Evolutionary conservation across 2,888 invertebrate species (phyloP).

Genomic region (Rhamnusium bicolor): DNA sequence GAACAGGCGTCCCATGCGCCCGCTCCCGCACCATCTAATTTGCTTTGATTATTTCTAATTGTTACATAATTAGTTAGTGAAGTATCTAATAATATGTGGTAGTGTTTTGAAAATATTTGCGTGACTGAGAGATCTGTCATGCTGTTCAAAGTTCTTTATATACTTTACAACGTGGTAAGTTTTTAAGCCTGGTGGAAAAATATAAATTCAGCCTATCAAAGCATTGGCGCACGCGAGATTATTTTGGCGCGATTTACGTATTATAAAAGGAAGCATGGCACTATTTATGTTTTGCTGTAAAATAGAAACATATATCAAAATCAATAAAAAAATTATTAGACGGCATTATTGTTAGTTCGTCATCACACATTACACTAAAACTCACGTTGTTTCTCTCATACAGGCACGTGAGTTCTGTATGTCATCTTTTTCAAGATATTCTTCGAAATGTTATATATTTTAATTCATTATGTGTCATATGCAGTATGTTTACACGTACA

Average conservation of each 20-base stretch:
- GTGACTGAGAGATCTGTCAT: slow-evolving; percentile 46
- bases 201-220: slow-evolving; percentile 1
- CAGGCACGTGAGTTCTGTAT: too few relatives aligned
- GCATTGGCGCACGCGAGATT: slow-evolving; percentile 8
- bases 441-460: not conserved
- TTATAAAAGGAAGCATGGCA: not conserved
- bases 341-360: not conserved
- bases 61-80: slow-evolving; percentile 33
- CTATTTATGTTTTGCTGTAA: not conserved
- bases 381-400: not conserved
- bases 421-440: not conserved
- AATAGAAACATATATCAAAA: not conserved
- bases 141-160: slow-evolving; percentile 41
- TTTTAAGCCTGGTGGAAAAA: slow-evolving; percentile 18
- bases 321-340: not conserved
- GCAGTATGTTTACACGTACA: not conserved
- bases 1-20: slow-evolving; percentile 61
- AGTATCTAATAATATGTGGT: slow-evolving; percentile 31
- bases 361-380: not conserved
- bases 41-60: slow-evolving; percentile 42
- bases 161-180: slow-evolving; percentile 53
- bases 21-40: slow-evolving; percentile 47
- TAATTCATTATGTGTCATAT: not conserved
- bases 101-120: slow-evolving; percentile 47
- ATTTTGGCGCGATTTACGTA: not conserved